A percentile compares a stretch with the other conserved stretches of the same genome.
Conservation (phyloP, 1,140 invertebrate genomes). For the Maconellicoccus hirsutus region DNA sequence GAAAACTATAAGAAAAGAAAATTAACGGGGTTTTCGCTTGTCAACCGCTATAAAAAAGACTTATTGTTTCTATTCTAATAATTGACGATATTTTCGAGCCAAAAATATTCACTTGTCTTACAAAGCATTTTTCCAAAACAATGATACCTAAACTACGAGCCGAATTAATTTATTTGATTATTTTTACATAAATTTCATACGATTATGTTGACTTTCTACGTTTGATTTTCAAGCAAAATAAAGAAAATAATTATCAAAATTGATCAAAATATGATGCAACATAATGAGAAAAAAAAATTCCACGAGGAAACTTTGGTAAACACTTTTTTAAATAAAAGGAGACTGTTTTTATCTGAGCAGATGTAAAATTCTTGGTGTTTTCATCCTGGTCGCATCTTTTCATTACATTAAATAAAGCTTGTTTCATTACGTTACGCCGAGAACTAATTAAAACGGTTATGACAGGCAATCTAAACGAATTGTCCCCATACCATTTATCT, state of each 20-base stretch:
- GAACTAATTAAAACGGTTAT: slow-evolving; percentile 22
- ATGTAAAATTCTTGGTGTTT: not conserved
- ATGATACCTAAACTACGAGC: not conserved
- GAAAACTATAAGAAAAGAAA: slow-evolving; percentile 13
- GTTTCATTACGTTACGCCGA: slow-evolving; percentile 20
- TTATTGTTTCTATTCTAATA: slow-evolving; percentile 19
- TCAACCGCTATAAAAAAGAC: not conserved
- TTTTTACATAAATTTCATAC: too few relatives aligned
- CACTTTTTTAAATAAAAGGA: not conserved
- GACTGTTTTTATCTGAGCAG: slow-evolving; percentile 3
- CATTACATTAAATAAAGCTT: slow-evolving; percentile 22
- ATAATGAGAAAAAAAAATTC: not conserved
- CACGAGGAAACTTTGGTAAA: slow-evolving; percentile 10
- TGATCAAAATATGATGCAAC: too few relatives aligned
- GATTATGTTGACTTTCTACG: too few relatives aligned
- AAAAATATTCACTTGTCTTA: not conserved
- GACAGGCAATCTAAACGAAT: slow-evolving; percentile 22
- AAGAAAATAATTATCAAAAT: too few relatives aligned
- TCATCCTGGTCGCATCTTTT: not conserved
- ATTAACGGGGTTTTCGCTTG: slow-evolving; percentile 19
- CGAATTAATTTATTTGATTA: too few relatives aligned
- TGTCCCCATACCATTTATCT: slow-evolving; percentile 19
- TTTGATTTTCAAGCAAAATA: too few relatives aligned
- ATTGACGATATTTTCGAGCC: slow-evolving; percentile 15
- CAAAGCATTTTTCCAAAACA: not conserved